Conservation (phyloP, 2,888 invertebrate genomes). For the Panzeria rudis region DNA sequence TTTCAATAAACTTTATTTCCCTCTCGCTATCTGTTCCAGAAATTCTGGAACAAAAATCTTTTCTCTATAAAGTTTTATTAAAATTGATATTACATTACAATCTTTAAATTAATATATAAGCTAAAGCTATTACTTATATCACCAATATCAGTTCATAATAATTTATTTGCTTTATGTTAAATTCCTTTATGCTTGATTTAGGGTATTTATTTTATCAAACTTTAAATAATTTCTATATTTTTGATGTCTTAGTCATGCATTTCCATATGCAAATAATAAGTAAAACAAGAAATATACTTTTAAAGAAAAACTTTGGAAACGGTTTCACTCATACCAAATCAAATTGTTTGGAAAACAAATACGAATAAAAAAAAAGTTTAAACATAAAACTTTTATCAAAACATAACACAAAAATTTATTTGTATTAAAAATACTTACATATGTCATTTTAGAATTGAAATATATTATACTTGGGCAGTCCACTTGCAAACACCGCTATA, state of each 20-base stretch:
- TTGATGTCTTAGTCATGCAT: background rate
- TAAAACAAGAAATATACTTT: background rate
- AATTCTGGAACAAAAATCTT: no score
- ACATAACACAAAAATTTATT: constrained; percentile 14
- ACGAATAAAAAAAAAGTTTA: background rate
- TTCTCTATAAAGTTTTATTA: no score
- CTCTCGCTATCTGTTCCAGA: no score
- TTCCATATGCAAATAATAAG: constrained; percentile 15
- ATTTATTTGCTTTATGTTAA: background rate
- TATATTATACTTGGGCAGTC: no score
- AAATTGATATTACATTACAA: no score
- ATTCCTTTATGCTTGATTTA: background rate
- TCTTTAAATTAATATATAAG: no score
- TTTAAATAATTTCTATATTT: background rate
- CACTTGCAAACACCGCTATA: no score
- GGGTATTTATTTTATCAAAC: background rate
- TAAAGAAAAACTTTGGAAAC: constrained; percentile 29
- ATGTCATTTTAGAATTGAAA: background rate
- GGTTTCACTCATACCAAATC: constrained; percentile 26
- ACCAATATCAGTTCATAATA: no score
- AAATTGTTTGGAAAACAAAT: constrained; percentile 63
- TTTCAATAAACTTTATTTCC: no score
- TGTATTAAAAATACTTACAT: background rate
- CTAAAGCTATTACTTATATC: no score
- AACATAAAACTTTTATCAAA: constrained; percentile 12